Percentiles rank a stretch among this genome's conserved stretches.
These are phyloP conservation scores for Ophioderma brevispina DNA, from an alignment of 35 echinoderm and acorn worm genomes.

Conservation along the genomic window DNA sequence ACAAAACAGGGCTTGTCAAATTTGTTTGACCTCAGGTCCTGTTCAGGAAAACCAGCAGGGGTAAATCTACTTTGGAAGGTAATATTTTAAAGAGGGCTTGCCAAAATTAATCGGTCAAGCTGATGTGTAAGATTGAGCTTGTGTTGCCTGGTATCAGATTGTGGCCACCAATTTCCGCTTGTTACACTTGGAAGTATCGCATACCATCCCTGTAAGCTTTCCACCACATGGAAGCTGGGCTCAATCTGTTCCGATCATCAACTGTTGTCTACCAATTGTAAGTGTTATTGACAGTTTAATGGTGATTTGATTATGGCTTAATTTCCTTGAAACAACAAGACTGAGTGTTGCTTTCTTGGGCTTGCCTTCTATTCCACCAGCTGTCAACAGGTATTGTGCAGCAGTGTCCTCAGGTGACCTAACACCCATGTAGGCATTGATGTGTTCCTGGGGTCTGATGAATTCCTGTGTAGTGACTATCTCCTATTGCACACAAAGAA, in stretches of 20 bases:
- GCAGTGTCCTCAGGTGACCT: neutral
- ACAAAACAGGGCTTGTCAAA: neutral
- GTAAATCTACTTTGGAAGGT: neutral
- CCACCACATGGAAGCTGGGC: too few relatives aligned
- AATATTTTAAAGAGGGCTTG: neutral
- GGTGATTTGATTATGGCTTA: conserved; percentile 1
- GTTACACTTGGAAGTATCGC: neutral
- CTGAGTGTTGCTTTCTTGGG: neutral
- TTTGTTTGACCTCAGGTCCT: neutral
- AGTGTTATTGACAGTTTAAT: neutral
- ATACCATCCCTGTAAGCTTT: too few relatives aligned
- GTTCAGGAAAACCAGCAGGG: neutral
- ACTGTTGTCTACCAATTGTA: neutral
- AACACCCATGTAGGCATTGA: too few relatives aligned
- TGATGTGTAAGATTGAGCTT: neutral
- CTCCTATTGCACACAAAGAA: too few relatives aligned
- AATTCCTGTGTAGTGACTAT: too few relatives aligned
- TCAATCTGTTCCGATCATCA: neutral
- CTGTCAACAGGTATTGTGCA: neutral
- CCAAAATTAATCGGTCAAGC: neutral
- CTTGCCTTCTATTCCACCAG: neutral
- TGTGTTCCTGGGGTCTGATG: too few relatives aligned
- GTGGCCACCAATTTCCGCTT: neutral
- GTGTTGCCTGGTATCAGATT: neutral
- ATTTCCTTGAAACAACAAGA: conserved; percentile 5